phyloP scores from a whole-genome alignment of 1,140 invertebrate genomes.

The Micrasema minimum region DNA sequence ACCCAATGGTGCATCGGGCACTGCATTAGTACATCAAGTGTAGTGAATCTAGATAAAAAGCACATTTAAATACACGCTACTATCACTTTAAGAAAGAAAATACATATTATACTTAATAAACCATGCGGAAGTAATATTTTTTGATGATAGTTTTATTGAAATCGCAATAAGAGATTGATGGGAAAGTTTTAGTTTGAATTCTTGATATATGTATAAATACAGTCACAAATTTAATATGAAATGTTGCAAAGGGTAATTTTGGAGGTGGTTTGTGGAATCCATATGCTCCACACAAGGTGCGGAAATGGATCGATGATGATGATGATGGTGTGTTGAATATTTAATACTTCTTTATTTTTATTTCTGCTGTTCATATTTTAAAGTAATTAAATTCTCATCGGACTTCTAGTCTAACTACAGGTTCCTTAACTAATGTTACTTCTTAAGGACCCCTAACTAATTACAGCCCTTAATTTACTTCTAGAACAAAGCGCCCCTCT shows the following conservation, averaged over 20 bases:
- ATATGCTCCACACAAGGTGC: no score
- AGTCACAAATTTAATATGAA: not conserved
- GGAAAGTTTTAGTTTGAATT: not conserved
- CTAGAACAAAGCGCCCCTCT: constrained; percentile 38
- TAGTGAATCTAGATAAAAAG: no score
- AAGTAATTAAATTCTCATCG: not conserved
- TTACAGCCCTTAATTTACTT: constrained; percentile 47
- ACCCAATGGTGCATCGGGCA: no score
- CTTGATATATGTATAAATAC: not conserved
- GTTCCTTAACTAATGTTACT: constrained; percentile 1
- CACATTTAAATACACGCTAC: no score
- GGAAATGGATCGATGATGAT: not conserved
- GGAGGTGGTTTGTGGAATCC: no score
- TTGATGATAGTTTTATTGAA: no score
- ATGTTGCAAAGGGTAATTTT: not conserved
- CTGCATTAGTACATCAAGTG: no score
- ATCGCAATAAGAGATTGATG: no score
- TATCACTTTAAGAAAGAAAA: no score
- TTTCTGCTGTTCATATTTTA: not conserved
- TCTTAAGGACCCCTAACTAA: constrained; percentile 44
- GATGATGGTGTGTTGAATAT: not conserved
- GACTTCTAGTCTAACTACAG: not conserved
- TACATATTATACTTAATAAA: no score
- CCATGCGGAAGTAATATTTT: no score
- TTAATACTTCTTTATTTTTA: not conserved